phyloP scores from a whole-genome alignment of 1,140 invertebrate species.

The Lasioglossum baleicum region DNA sequence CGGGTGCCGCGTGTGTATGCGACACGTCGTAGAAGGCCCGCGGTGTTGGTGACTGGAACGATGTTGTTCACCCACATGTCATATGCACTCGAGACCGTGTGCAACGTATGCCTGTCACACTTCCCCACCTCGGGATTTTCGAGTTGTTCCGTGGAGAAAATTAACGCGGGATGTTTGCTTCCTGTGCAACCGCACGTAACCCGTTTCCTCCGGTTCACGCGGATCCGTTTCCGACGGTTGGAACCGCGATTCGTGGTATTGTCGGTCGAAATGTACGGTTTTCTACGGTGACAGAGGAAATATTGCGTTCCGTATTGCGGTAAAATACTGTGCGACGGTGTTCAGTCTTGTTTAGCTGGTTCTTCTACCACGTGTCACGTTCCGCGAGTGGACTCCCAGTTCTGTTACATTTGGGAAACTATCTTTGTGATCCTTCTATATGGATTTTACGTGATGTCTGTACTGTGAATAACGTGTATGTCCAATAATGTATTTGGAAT shows the following conservation, averaged over 20 bases:
- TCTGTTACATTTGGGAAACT: background rate
- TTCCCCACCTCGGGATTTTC: constrained; percentile 17
- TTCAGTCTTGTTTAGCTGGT: background rate
- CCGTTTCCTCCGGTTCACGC: background rate
- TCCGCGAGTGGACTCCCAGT: background rate
- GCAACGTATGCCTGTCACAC: constrained; percentile 17
- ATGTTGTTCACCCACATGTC: constrained; percentile 43
- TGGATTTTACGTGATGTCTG: background rate
- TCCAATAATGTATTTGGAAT: background rate
- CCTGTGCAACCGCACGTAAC: constrained; percentile 37
- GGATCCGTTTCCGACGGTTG: background rate
- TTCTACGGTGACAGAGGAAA: background rate
- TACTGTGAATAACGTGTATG: background rate
- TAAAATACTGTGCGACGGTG: background rate
- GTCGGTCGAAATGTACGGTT: background rate
- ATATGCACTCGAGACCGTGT: constrained; percentile 52
- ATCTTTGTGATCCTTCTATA: background rate
- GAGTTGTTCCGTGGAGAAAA: constrained; percentile 59
- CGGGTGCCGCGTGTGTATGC: background rate
- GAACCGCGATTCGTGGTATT: background rate
- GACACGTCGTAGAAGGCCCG: background rate
- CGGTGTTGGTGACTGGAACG: constrained; percentile 39
- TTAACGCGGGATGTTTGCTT: constrained; percentile 64
- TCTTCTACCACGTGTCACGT: background rate
- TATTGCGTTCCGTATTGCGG: background rate